phyloP scores from a whole-genome alignment of 2,113 vertebrate species.

The Prolemur simus region DNA sequence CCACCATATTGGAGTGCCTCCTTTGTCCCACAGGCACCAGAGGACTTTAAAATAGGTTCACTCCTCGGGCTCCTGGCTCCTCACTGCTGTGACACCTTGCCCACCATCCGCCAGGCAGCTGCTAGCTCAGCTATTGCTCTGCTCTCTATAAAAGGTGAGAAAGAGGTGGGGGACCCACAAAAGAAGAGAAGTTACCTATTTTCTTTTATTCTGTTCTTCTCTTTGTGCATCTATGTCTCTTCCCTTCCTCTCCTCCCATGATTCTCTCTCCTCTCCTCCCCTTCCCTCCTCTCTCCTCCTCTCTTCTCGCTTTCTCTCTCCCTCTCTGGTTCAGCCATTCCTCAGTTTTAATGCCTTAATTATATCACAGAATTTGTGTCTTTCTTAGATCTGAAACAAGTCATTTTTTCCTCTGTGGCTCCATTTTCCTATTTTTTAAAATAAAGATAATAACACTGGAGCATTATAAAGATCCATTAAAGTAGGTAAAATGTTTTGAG shows the following conservation, averaged over 20 bases:
- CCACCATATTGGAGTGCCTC: background rate
- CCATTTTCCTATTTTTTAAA: background rate
- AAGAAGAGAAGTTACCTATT: background rate
- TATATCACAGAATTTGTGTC: background rate
- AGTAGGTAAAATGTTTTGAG: background rate
- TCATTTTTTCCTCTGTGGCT: background rate
- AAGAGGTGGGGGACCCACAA: background rate
- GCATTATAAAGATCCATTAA: background rate
- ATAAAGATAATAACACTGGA: background rate
- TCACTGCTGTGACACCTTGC: constrained; percentile 70
- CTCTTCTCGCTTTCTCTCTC: too few species aligned
- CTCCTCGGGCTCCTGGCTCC: constrained; percentile 72
- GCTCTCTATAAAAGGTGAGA: constrained; percentile 70
- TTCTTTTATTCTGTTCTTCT: background rate
- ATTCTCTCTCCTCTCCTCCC: background rate
- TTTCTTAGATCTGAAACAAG: background rate
- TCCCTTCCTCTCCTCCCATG: background rate
- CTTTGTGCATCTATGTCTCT: background rate
- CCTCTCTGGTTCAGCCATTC: background rate
- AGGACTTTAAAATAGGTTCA: constrained; percentile 65
- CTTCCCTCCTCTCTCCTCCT: background rate
- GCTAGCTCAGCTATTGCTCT: constrained; percentile 48
- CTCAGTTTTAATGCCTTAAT: background rate
- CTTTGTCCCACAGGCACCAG: constrained; percentile 62
- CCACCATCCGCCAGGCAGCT: constrained; percentile 62